phyloP scores from a whole-genome alignment of 1,140 invertebrate species.

The Drosophila nannoptera region DNA sequence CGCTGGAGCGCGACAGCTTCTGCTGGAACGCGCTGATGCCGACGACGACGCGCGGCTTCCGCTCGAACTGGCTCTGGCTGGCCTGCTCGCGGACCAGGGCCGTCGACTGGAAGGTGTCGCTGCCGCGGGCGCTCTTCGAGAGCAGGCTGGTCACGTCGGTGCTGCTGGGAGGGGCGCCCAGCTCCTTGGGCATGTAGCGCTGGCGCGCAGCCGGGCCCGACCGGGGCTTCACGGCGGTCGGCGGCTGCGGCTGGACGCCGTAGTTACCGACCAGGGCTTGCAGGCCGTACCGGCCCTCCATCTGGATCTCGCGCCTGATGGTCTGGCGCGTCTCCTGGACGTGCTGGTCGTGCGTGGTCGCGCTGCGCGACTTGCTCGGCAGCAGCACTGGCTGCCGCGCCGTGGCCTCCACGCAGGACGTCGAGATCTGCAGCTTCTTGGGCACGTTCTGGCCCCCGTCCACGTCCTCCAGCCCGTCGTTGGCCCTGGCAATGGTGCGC shows the following conservation, averaged over 20 bases:
- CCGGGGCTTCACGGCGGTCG: conserved; percentile 70
- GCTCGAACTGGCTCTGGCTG: conserved; percentile 58
- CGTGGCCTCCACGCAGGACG: conserved; percentile 53
- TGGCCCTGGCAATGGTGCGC: conserved; percentile 81
- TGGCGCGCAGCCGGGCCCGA: conserved; percentile 80
- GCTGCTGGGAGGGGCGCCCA: conserved; percentile 47
- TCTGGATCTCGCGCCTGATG: conserved; percentile 64
- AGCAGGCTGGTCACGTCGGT: conserved; percentile 61
- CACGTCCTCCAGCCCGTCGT: conserved; percentile 73
- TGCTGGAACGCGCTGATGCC: conserved; percentile 81
- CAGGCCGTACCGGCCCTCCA: conserved; percentile 63
- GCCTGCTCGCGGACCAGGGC: conserved; percentile 63
- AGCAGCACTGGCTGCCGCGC: conserved; percentile 34
- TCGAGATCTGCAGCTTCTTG: conserved; percentile 71
- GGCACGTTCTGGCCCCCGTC: conserved; percentile 79
- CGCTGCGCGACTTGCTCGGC: conserved; percentile 57
- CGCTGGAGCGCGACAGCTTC: conserved; percentile 77
- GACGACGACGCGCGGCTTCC: conserved; percentile 80
- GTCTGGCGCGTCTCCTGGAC: conserved; percentile 69
- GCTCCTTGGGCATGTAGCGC: conserved; percentile 81
- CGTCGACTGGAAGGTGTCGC: conserved; percentile 72
- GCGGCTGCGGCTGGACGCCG: conserved; percentile 53
- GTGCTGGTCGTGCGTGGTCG: conserved; percentile 63
- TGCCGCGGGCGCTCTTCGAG: conserved; percentile 56
- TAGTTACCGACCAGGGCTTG: conserved; percentile 67